Evolutionary conservation across 2,797 vertebrate genomes (phyloP), one percentile per base, ranked within the genome.

Genomic region (Coreius guichenoti): DNA sequence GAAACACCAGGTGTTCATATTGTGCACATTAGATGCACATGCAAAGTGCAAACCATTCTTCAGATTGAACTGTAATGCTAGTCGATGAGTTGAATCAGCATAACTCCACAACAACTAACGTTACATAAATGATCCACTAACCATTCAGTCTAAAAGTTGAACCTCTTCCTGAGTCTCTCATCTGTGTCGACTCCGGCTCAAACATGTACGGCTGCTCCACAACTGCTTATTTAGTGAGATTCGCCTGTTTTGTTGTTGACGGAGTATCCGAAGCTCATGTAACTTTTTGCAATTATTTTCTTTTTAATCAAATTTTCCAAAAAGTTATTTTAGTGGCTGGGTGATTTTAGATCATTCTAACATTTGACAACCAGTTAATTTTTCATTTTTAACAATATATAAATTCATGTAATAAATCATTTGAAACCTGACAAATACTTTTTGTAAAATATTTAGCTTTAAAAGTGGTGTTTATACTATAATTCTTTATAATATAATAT

Each of bases 1-100:
- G 72, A 86, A 82, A 84, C 85, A 79, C 81, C 82, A 79, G 72
- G 65, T 54, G 33, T 78, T 88, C 65, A 43, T 45, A 83, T 45
- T 70, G 61, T 49, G 23, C 36, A 26, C 36, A 79, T 68, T 61
- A 49, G 74, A 82, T 67, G 51, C 49, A 76, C 47, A 49, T 39
- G 61, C 39, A 31, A 33, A 33, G 31, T 33, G 21, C 5, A 43
- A 43, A n/a, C 68, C 6, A 12, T 7, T 69, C 9, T 23, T n/a
- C 3, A 39, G 12, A 45, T 45, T 13, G 2, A n/a, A 3, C 68
- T 21, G 16, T 8, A 33, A 23, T n/a, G n/a, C n/a, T n/a, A n/a
- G n/a, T n/a, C n/a, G n/a, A n/a, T n/a, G n/a, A n/a, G n/a, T n/a
- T n/a, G n/a, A n/a, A n/a, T n/a, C n/a, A n/a, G n/a, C n/a, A n/a